Conservation (phyloP, 2,888 invertebrate species). For the Minunthozetes semirufus region DNA sequence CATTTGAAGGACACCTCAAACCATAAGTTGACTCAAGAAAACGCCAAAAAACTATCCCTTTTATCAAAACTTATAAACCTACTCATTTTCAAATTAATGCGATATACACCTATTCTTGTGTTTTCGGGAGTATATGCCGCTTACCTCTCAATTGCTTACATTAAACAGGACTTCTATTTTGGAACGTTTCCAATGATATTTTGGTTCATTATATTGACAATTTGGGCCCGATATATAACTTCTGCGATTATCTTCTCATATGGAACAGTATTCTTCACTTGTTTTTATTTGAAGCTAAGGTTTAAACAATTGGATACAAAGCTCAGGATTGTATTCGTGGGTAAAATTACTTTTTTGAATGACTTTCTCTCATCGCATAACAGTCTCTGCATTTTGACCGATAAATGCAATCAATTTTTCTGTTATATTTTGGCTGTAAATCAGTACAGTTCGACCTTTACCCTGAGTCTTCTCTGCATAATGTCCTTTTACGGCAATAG, state of each 20-base stretch:
- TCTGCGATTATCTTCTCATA: neutral
- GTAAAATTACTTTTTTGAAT: neutral
- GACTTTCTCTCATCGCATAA: neutral
- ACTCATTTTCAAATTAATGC: neutral
- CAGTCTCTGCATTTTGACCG: neutral
- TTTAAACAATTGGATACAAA: neutral
- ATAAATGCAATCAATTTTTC: neutral
- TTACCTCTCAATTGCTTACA: no score
- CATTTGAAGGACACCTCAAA: neutral
- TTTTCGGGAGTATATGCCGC: no score
- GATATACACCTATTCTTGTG: neutral
- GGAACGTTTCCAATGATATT: neutral
- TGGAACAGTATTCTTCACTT: neutral
- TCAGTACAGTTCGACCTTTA: neutral
- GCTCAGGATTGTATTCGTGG: neutral
- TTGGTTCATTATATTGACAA: neutral
- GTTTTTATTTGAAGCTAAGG: neutral
- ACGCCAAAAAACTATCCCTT: neutral
- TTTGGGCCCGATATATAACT: neutral
- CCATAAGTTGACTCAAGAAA: neutral
- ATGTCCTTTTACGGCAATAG: neutral
- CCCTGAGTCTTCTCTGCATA: neutral
- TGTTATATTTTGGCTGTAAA: neutral
- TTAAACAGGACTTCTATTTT: no score
- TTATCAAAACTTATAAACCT: neutral